Evolutionary conservation across 2,113 vertebrate genomes (phyloP).

Genomic region (Oxyruncus cristatus): DNA sequence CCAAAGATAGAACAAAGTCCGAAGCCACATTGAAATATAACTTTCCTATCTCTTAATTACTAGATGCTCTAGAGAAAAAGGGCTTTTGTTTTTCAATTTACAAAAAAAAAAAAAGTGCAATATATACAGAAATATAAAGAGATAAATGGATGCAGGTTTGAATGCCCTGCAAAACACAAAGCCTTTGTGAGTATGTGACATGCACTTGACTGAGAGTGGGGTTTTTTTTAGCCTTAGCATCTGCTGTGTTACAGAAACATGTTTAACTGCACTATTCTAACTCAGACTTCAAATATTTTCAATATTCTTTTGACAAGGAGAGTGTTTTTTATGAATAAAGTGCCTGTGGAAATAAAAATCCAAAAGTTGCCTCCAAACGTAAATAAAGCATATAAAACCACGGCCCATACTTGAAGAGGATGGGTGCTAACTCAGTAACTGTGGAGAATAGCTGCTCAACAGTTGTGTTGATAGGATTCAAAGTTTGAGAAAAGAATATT

Average conservation of each 20-base stretch:
- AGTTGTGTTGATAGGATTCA: neutral
- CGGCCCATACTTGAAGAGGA: neutral
- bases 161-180: neutral
- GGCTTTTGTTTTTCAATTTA: neutral
- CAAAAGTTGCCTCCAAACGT: neutral
- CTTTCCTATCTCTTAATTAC: neutral
- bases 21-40: neutral
- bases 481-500: neutral
- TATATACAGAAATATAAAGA: neutral
- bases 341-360: conserved; percentile 7
- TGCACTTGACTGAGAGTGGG: neutral
- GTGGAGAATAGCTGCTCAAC: neutral
- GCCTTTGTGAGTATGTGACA: accelerated
- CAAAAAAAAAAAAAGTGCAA: neutral
- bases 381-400: neutral
- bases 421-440: neutral
- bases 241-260: neutral
- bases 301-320: neutral
- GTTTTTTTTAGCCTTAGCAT: neutral
- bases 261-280: neutral
- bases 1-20: no score
- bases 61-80: neutral
- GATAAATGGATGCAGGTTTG: neutral
- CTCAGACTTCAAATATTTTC: neutral
- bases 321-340: neutral